Evolutionary conservation across 2,888 invertebrate genomes (phyloP), one percentile per base, ranked within the genome.

Genomic region (Machimus atricapillus): DNA sequence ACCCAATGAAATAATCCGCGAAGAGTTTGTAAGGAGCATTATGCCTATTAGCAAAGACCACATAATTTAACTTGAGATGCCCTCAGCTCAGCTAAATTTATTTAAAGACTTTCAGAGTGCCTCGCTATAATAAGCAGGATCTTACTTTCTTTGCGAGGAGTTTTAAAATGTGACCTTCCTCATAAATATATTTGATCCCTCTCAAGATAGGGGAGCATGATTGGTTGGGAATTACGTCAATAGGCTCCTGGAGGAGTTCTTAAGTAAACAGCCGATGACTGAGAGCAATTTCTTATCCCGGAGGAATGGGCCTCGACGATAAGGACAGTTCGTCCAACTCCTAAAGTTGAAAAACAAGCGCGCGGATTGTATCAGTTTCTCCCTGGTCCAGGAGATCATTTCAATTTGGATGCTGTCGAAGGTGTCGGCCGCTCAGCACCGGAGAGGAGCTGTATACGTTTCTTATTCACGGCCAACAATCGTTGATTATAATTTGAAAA

Each of bases 401-500:
- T 66, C 66, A 66, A 66, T 66, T 66, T 66, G 23, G 27, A 23
- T 19, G 12, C 23, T 66, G 66, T 66, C 66, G 66, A 66, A 66
- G 66, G 66, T 66, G 66, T 27, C 66, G 23, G 52, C n/a, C 27
- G 66, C 9, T 23, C 66, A 23, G 27, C 23, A 5, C 56, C 31
- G 19, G 31, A 3, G 16, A 16, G 56, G 40, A 31, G 66, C 52
- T 27, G 2, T 40, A 0, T 40, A 19, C 83, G 40, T 34, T 83
- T 83, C 83, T n/a, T 83, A 76, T 76, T 85, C 85, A 76, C 46
- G 40, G 31, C 52, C 76, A 52, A 77, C 14, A 76, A 43, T 77
- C 85, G 56, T 77, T 85, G 85, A 85, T 85, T 85, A 85, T 85
- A 77, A 85, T 85, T 85, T 85, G 76, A 85, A 85, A 52, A 85